Percentiles rank a stretch among this genome's conserved stretches.
Evolutionary conservation across 2,888 invertebrate species (phyloP).

Genomic region (Fissipunctia ypsillon): DNA sequence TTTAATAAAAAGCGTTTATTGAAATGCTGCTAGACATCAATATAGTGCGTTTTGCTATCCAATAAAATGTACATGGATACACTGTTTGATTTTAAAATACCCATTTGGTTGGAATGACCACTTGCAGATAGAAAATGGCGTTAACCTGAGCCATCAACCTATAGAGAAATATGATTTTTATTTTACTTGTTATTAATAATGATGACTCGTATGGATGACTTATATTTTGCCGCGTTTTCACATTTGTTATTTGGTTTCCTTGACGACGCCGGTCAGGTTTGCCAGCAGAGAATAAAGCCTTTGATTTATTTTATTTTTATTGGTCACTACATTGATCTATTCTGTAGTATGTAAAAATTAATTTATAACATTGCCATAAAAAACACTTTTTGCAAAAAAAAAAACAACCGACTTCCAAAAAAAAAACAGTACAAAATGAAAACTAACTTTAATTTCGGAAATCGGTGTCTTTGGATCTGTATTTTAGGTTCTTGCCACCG

Average conservation of each 20-base stretch:
- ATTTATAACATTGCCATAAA: not conserved
- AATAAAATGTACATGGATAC: not conserved
- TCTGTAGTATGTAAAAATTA: not conserved
- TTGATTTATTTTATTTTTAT: not conserved
- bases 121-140: not conserved
- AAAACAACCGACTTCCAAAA: no score
- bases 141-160: not conserved
- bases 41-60: not conserved
- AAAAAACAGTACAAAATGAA: no score
- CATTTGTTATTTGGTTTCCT: conserved; percentile 21
- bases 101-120: not conserved
- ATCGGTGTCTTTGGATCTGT: no score
- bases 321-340: not conserved
- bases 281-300: not conserved
- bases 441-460: no score
- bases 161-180: not conserved
- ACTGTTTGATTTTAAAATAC: not conserved
- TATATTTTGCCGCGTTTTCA: not conserved
- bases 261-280: not conserved
- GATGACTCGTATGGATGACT: no score
- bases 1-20: not conserved
- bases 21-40: not conserved
- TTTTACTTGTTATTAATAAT: no score
- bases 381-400: no score
- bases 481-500: no score